Percentiles rank a stretch among this genome's conserved stretches.
Conservation (phyloP, 2,888 invertebrate species). For the Saturnia pavonia region DNA sequence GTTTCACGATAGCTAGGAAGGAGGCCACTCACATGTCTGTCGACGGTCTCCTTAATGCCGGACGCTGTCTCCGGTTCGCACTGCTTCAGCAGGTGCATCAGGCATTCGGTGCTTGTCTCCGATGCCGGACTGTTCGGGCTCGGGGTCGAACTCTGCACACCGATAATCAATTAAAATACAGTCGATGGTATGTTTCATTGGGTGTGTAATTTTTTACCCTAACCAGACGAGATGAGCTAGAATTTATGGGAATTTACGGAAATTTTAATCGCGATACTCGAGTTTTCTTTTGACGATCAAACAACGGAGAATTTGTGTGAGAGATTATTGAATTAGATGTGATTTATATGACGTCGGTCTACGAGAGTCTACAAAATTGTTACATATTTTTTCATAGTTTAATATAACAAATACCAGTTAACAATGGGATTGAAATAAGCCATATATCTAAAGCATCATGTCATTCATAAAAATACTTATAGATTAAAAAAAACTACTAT, state of each 20-base stretch:
- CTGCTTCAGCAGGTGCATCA: conserved; percentile 84
- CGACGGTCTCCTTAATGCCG: conserved; percentile 85
- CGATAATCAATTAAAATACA: not conserved
- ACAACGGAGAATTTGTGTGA: too few relatives aligned
- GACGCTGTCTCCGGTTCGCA: conserved; percentile 85
- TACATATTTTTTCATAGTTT: too few relatives aligned
- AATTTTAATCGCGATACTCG: not conserved
- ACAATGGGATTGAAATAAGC: too few relatives aligned
- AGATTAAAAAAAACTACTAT: too few relatives aligned
- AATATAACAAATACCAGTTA: too few relatives aligned
- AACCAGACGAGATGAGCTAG: too few relatives aligned
- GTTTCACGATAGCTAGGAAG: not conserved
- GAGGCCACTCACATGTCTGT: conserved; percentile 85
- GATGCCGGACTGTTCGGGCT: conserved; percentile 83
- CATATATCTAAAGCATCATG: too few relatives aligned
- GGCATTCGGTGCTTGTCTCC: conserved; percentile 82
- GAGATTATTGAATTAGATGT: too few relatives aligned
- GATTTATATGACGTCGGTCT: too few relatives aligned
- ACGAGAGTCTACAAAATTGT: too few relatives aligned
- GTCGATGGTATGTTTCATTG: not conserved
- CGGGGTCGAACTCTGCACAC: conserved; percentile 71
- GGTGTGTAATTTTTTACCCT: not conserved
- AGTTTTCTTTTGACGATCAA: not conserved
- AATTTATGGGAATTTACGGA: too few relatives aligned
- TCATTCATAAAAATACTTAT: too few relatives aligned